Conservation (phyloP, 30 jellyfish, hydroid and myxozoan genomes). For the Turritopsis dohrnii region DNA sequence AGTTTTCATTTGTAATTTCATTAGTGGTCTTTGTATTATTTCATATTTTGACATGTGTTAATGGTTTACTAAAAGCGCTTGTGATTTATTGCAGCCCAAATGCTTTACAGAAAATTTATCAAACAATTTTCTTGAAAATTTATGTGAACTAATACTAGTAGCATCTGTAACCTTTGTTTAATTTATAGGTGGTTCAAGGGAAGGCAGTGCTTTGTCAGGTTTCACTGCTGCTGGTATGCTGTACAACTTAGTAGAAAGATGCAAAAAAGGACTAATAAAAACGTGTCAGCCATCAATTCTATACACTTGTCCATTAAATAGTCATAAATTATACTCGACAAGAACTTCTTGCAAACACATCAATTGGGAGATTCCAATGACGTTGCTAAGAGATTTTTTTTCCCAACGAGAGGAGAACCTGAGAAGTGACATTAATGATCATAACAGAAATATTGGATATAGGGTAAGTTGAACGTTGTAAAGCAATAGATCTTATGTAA, state of each 20-base stretch:
- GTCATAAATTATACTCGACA: not conserved
- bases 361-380: conserved; percentile 7
- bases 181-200: conserved; percentile 15
- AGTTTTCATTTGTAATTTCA: not conserved
- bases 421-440: not conserved
- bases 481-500: too few species aligned
- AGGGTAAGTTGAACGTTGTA: not conserved
- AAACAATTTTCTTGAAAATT: not conserved
- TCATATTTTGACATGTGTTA: not conserved
- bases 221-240: conserved; percentile 34
- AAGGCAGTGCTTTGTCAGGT: not conserved
- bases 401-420: not conserved
- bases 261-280: conserved; percentile 1
- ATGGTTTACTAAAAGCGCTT: not conserved
- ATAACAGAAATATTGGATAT: conserved; percentile 23
- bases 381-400: not conserved
- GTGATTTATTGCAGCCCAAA: not conserved
- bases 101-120: not conserved
- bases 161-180: not conserved
- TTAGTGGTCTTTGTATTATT: not conserved
- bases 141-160: not conserved
- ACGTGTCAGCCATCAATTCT: conserved; percentile 18
- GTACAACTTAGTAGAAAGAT: not conserved
- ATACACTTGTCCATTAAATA: not conserved
- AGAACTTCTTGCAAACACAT: not conserved